These are phyloP conservation scores for Xanthorhoe designata DNA, from an alignment of 2,888 invertebrate species.

Conservation along the genomic window DNA sequence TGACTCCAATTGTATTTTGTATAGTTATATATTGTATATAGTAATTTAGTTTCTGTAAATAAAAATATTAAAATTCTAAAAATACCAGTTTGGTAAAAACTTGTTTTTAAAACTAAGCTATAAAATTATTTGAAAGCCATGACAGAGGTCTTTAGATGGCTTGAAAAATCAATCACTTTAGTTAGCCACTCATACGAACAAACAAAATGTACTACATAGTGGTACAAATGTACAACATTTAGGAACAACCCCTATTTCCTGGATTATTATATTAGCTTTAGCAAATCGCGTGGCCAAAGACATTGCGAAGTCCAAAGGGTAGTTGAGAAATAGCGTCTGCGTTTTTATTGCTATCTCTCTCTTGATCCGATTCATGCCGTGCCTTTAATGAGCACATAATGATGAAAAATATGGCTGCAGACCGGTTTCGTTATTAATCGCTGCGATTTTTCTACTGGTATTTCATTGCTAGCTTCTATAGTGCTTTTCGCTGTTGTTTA, in stretches of 20 bases:
- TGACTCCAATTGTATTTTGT: no score
- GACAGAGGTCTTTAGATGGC: no score
- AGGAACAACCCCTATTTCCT: no score
- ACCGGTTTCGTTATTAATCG: conserved; percentile 58
- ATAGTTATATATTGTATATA: no score
- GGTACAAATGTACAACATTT: no score
- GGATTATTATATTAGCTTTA: not conserved
- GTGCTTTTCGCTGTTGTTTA: conserved; percentile 54
- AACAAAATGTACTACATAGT: no score
- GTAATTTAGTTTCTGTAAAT: no score
- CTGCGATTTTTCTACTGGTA: conserved; percentile 53
- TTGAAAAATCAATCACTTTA: no score
- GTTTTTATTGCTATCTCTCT: conserved; percentile 43
- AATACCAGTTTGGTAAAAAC: no score
- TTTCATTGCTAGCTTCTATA: conserved; percentile 45
- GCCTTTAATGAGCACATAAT: conserved; percentile 71
- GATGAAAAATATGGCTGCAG: conserved; percentile 73
- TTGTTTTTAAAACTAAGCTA: no score
- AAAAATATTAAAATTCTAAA: no score
- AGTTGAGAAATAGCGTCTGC: conserved; percentile 20
- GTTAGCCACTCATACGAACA: not conserved
- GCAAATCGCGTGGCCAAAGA: conserved; percentile 4
- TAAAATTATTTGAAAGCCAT: no score
- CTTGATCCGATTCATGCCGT: conserved; percentile 54
- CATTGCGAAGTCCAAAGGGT: conserved; percentile 4